Base-by-base conservation (phyloP, 1,140 invertebrate species). In the Trichomalopsis sarcophagae region DNA sequence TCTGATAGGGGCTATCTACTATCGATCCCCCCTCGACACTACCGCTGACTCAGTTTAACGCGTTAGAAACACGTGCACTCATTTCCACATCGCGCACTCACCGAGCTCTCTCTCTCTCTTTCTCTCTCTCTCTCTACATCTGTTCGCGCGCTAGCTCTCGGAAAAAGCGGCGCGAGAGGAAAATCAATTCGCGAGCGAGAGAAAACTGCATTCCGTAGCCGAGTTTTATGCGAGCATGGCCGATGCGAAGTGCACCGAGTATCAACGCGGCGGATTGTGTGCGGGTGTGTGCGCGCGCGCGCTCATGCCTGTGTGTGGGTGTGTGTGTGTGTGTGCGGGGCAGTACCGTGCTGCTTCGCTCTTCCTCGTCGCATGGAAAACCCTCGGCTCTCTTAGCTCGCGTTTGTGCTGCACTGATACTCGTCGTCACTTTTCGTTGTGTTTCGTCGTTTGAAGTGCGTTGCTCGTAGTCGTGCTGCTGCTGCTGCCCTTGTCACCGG, bases 11-110 rank as follows among this genome's bases (percentile, higher is more conserved):
- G 36, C 10, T 79, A 33, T 62, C 30, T 73, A 84, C 30, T 73
- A 84, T 79, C 21, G 76, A 84, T 78, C 76, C 36, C 75, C 82
- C 74, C 47, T 62, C 30, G 9, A 36, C 62, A 13, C 82, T 75
- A 40, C 62, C 73, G 73, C 73, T 73, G 55, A 62, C 81, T 71
- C 50, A 27, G 33, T 66, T 82, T 66, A 66, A 75, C 62, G 73
- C 62, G 40, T 71, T 71, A 14, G 36, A 77, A 79, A 84, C 82
- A 84, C 84, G 84, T 81, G 84, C 69, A 84, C 77, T 81, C 71
- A 68, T 84, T 84, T 84, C 30, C 40, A 36, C 40, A 62, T 76
- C 36, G 73, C 55, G 73, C 74, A 77, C 55, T 83, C 84, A 83
- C 86, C 83, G 75, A 82, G 79, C 75, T 75, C 71, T 73, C 23